phyloP scores from a whole-genome alignment of 1,140 invertebrate genomes.

The Eueides isabella region DNA sequence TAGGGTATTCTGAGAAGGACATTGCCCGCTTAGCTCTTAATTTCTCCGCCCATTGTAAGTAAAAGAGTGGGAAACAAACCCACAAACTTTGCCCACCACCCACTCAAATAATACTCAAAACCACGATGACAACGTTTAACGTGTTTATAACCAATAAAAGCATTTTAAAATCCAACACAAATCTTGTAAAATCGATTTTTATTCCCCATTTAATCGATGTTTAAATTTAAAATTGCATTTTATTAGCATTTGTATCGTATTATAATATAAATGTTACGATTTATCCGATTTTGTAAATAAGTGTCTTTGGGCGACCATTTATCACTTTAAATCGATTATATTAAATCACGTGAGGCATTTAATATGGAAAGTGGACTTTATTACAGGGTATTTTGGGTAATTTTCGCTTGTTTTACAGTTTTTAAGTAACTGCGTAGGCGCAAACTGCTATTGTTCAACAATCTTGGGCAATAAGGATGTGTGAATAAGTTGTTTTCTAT shows the following conservation, averaged over 20 bases:
- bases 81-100: not conserved
- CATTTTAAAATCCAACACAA: slow-evolving; percentile 1
- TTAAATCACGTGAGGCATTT: slow-evolving; percentile 25
- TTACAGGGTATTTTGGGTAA: not conserved
- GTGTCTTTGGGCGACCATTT: slow-evolving; percentile 30
- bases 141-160: slow-evolving; percentile 4
- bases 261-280: slow-evolving; percentile 31
- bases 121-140: not conserved
- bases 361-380: slow-evolving; percentile 16
- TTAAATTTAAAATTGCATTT: slow-evolving; percentile 18
- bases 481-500: slow-evolving; percentile 1
- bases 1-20: too few relatives aligned
- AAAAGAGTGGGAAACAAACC: not conserved
- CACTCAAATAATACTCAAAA: not conserved
- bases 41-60: too few relatives aligned
- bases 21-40: too few relatives aligned
- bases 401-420: slow-evolving; percentile 14
- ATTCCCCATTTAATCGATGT: slow-evolving; percentile 13
- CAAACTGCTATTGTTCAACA: slow-evolving; percentile 26
- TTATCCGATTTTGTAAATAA: slow-evolving; percentile 31
- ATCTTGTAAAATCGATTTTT: slow-evolving; percentile 10
- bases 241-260: slow-evolving; percentile 19
- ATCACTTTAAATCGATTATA: slow-evolving; percentile 48
- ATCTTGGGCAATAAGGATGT: slow-evolving; percentile 31
- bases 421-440: slow-evolving; percentile 30